phyloP scores from a whole-genome alignment of 2,113 vertebrate species.

The Merops nubicus region DNA sequence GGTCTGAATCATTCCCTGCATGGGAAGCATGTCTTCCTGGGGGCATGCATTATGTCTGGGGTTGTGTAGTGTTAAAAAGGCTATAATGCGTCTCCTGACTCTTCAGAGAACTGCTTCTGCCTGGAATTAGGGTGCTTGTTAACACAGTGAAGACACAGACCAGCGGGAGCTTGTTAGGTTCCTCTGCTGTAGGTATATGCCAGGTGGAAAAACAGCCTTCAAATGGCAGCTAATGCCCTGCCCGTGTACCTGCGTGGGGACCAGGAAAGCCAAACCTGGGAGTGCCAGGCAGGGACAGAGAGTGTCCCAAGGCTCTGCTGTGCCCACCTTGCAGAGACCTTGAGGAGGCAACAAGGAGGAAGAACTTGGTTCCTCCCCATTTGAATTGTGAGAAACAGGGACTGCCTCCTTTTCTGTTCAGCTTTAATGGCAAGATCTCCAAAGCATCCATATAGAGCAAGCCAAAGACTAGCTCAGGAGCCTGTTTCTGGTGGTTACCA shows the following conservation, averaged over 20 bases:
- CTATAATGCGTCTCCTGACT: not conserved
- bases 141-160: not conserved
- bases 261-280: not conserved
- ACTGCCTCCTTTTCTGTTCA: not conserved
- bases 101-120: not conserved
- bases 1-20: conserved; percentile 56
- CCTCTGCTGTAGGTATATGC: not conserved
- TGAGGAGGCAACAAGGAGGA: not conserved
- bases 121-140: not conserved
- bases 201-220: not conserved
- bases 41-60: conserved; percentile 37
- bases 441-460: not conserved
- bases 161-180: not conserved
- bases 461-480: not conserved
- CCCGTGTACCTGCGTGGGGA: accelerated
- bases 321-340: not conserved
- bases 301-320: not conserved
- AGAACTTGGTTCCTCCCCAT: not conserved
- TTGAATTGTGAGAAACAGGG: not conserved
- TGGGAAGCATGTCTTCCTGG: not conserved
- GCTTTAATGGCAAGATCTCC: not conserved
- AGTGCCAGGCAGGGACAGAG: not conserved
- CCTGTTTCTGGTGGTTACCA: not conserved
- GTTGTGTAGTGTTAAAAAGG: conserved; percentile 33
- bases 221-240: not conserved